phyloP scores from a whole-genome alignment of 2,113 vertebrate genomes.

The Campylomormyrus numenius region DNA sequence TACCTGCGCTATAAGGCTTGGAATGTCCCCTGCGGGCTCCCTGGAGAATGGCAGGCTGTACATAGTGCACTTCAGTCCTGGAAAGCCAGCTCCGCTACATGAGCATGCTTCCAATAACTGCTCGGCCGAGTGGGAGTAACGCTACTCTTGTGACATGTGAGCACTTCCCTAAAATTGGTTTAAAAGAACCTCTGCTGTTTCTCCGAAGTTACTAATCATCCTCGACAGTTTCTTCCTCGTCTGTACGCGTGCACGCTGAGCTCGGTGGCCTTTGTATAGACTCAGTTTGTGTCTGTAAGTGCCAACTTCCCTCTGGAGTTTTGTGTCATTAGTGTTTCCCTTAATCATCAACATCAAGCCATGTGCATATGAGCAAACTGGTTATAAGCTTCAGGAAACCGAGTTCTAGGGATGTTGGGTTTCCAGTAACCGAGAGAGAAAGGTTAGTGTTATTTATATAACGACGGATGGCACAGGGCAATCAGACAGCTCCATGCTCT shows the following conservation, averaged over 20 bases:
- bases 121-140: background rate
- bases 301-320: background rate
- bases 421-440: background rate
- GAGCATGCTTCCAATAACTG: slow-evolving; percentile 14
- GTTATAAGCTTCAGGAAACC: background rate
- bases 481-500: background rate
- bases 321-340: background rate
- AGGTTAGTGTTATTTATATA: background rate
- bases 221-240: background rate
- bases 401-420: background rate
- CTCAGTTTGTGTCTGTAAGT: background rate
- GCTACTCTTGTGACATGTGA: slow-evolving; percentile 26
- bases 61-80: background rate
- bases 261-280: background rate
- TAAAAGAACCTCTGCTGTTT: slow-evolving; percentile 12
- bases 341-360: background rate
- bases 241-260: background rate
- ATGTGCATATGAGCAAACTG: background rate
- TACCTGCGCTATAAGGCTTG: background rate
- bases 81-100: background rate
- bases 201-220: background rate
- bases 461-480: background rate
- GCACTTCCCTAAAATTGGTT: slow-evolving; percentile 17
- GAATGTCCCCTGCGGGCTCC: slow-evolving; percentile 1
- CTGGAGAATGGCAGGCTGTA: background rate